These are phyloP conservation scores for Dolichotis patagonum DNA, from an alignment of 2,113 vertebrate species.

Conservation along the genomic window DNA sequence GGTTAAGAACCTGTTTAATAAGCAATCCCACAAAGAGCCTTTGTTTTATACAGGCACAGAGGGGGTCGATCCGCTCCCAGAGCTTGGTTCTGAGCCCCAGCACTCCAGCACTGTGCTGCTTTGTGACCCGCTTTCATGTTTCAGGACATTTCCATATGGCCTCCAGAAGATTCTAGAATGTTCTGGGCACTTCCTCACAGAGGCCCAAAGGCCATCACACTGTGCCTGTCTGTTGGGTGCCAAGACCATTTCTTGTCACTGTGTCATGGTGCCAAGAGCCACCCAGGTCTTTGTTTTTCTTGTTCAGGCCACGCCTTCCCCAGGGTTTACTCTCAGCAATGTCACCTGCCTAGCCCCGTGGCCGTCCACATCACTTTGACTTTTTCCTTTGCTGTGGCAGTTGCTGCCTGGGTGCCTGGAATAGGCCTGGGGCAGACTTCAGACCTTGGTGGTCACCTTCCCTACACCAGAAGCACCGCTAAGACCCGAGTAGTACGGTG, in stretches of 20 bases:
- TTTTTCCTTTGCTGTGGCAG: neutral
- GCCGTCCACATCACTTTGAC: neutral
- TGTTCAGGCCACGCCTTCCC: neutral
- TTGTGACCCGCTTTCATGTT: neutral
- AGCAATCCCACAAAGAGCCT: accelerated
- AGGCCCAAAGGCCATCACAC: accelerated
- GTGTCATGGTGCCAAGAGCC: neutral
- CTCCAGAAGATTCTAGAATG: neutral
- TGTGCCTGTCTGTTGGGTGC: neutral
- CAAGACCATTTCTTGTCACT: neutral
- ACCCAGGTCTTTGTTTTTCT: neutral
- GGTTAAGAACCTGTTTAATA: neutral
- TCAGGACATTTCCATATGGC: neutral
- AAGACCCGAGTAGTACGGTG: neutral
- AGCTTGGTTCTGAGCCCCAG: neutral
- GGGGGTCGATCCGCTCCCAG: neutral
- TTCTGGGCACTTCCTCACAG: neutral
- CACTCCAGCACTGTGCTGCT: neutral
- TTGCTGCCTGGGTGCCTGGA: neutral
- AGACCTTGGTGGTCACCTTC: neutral
- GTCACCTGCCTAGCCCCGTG: neutral
- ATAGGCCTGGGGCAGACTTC: neutral
- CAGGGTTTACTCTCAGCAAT: neutral
- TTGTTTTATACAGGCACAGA: neutral
- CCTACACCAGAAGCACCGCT: neutral